These are phyloP conservation scores for Drosophila neonasuta DNA, from an alignment of 2,888 invertebrate genomes.

Conservation along the genomic window DNA sequence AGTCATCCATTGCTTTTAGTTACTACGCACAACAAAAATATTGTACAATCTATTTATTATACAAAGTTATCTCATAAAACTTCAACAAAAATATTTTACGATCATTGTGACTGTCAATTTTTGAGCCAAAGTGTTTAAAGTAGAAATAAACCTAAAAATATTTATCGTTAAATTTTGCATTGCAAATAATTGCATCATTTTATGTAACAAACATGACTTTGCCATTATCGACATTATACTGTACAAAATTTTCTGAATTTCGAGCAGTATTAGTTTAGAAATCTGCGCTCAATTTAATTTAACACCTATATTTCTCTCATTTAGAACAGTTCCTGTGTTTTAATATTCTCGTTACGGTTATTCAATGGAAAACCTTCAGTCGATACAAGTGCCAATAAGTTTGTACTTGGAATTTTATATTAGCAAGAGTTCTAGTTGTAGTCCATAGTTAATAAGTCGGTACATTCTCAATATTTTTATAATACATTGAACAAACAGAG, in stretches of 20 bases:
- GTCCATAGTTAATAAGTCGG: conserved; percentile 18
- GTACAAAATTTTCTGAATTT: neutral
- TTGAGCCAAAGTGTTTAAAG: no score
- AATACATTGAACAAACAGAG: conserved; percentile 27
- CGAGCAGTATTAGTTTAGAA: neutral
- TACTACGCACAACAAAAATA: no score
- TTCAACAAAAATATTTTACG: no score
- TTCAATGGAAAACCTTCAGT: conserved; percentile 6
- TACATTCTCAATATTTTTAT: conserved; percentile 58
- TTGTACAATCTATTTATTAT: no score
- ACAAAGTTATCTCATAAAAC: no score
- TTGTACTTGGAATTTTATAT: conserved; percentile 30
- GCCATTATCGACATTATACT: no score
- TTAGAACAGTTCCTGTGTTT: neutral
- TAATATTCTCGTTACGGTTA: neutral
- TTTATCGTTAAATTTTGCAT: no score
- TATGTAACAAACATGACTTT: no score
- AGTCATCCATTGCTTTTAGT: no score
- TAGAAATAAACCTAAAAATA: no score
- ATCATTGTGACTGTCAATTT: no score
- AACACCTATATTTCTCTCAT: neutral
- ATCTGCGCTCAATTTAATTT: neutral
- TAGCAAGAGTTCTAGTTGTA: conserved; percentile 15
- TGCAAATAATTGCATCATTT: no score
- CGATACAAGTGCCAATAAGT: conserved; percentile 13